Conservation (phyloP, 1,140 invertebrate species). For the Steinernema khuongi region DNA sequence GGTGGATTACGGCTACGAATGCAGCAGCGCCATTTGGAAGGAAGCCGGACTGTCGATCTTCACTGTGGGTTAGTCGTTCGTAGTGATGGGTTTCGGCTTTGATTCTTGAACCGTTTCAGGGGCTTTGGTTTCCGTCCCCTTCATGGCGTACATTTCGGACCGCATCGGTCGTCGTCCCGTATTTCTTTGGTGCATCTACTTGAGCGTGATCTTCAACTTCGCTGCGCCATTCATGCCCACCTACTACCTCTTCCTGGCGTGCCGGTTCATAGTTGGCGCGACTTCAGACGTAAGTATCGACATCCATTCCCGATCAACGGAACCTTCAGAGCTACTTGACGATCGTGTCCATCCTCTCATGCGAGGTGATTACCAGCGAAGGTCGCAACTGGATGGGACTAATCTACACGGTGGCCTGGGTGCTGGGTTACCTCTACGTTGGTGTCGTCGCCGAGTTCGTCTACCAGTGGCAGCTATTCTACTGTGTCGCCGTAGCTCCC, state of each 20-base stretch:
- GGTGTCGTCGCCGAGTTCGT: background rate
- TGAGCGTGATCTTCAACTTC: background rate
- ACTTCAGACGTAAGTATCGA: background rate
- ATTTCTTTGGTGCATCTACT: background rate
- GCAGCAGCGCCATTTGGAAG: background rate
- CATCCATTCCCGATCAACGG: background rate
- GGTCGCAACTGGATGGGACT: slow-evolving; percentile 14
- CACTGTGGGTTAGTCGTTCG: background rate
- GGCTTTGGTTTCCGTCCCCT: background rate
- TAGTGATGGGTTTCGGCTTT: background rate
- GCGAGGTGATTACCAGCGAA: slow-evolving; percentile 17
- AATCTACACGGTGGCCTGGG: slow-evolving; percentile 20
- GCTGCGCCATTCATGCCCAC: background rate
- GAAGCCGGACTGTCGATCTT: background rate
- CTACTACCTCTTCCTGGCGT: background rate
- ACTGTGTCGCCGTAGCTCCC: background rate
- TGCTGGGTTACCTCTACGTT: slow-evolving; percentile 21
- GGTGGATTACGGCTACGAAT: background rate
- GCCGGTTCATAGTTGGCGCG: background rate
- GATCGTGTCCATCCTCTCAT: slow-evolving; percentile 9
- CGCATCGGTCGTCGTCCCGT: background rate
- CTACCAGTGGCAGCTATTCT: background rate
- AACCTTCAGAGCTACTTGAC: slow-evolving; percentile 14
- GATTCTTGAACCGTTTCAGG: background rate
- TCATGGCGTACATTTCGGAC: background rate